Conservation (phyloP, 2,888 invertebrate genomes). For the Lutraria lutraria region DNA sequence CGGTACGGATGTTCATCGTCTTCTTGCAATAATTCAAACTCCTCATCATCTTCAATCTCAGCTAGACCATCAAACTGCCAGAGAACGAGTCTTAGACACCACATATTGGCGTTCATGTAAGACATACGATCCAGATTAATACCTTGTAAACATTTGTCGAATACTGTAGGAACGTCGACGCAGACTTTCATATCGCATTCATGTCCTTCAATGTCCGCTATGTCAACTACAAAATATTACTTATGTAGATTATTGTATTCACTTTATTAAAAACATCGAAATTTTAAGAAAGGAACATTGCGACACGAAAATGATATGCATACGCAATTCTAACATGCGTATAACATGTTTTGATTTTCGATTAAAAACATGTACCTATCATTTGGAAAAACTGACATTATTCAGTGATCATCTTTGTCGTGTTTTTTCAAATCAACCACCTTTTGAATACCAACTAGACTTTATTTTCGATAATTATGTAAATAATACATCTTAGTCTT, state of each 20-base stretch:
- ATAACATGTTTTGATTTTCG: background rate
- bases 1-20: background rate
- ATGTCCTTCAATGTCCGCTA: background rate
- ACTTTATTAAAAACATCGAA: background rate
- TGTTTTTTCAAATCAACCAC: too few species aligned
- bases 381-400: background rate
- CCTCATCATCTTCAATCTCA: slow-evolving; percentile 1
- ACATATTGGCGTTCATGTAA: slow-evolving; percentile 29
- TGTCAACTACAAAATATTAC: slow-evolving; percentile 23
- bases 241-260: background rate
- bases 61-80: slow-evolving; percentile 20
- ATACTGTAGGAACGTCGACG: slow-evolving; percentile 23
- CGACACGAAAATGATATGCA: background rate
- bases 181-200: background rate
- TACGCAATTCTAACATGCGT: background rate
- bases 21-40: background rate
- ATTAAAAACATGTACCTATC: background rate
- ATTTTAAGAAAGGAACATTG: background rate
- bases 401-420: too few species aligned
- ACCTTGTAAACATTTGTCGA: slow-evolving; percentile 29
- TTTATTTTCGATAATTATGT: too few species aligned
- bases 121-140: slow-evolving; percentile 22
- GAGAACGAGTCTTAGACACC: slow-evolving; percentile 34
- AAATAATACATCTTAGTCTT: too few species aligned
- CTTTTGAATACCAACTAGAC: too few species aligned